Base-by-base conservation (phyloP, 1,140 invertebrate genomes). In the Hestina assimilis region DNA sequence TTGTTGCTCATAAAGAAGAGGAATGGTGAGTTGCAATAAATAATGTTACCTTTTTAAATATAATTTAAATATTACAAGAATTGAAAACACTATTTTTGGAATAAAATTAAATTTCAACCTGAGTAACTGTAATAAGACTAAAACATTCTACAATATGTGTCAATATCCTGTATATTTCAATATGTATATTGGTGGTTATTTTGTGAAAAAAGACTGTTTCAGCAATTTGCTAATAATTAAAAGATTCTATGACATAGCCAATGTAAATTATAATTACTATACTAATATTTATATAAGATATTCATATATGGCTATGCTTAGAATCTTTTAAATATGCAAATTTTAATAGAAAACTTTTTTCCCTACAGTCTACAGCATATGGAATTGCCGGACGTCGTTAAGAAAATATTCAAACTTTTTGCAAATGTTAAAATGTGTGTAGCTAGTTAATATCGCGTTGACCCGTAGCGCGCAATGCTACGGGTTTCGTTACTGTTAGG, bases 1-100 rank as follows among this genome's bases (percentile, higher is more conserved):
- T 99, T 90, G 94, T 99, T 72, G 83, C 83, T 46, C 99, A 99
- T 90, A 99, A 99, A 90, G 98, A 99, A 80, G 98, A 99, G 88
- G 98, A 99, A 94, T 99, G 99, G 99, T 99, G 74, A 69, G 80
- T 42, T 20, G 24, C 4, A 19, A 26, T 33, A 8, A 41, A 7
- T 40, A 9, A 5, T 14, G 14, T 9, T 6, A 35, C 11, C 3
- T 35, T 33, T 35, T n/a, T 51, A 40, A 19, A 12, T 28, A 23
- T 24, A 51, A 24, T 19, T 20, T 17, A 46, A 46, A 17, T 33
- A 6, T 33, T 33, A 7, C 8, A n/a, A 38, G 19, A 2, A 38
- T 14, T 3, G 4, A 38, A 38, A 17, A 17, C n/a, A 35, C 9
- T 15, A 31, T 28, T 21, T 41, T 9, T 38, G 15, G 1, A 9